Evolutionary conservation across 2,888 invertebrate genomes (phyloP).

Genomic region (Barypeithes pellucidus): DNA sequence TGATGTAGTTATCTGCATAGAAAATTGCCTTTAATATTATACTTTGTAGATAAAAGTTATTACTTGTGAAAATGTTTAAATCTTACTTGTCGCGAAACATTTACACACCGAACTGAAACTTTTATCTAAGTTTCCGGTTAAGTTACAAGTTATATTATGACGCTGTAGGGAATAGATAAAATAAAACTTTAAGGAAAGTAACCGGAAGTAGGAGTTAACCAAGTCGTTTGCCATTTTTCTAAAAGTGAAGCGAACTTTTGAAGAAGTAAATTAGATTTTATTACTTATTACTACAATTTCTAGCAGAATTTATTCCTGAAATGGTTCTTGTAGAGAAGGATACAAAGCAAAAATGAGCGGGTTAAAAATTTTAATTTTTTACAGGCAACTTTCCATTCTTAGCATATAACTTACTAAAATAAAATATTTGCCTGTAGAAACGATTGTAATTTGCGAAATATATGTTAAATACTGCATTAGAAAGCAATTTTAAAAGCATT

Average conservation of each 20-base stretch:
- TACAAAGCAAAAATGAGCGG: no score
- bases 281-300: constrained; percentile 3
- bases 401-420: no score
- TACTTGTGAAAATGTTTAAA: not conserved
- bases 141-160: constrained; percentile 10
- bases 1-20: no score
- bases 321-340: not conserved
- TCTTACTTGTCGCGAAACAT: not conserved
- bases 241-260: constrained; percentile 4
- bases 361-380: no score
- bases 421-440: no score
- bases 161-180: constrained; percentile 18
- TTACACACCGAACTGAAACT: constrained; percentile 6
- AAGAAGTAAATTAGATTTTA: constrained; percentile 13
- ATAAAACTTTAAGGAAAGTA: constrained; percentile 10
- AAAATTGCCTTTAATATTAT: not conserved
- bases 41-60: not conserved
- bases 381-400: no score
- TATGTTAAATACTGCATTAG: no score
- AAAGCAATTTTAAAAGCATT: no score
- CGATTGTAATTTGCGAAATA: no score
- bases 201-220: constrained; percentile 21
- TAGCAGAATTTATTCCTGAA: not conserved
- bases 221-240: constrained; percentile 15
- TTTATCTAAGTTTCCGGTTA: constrained; percentile 1